A percentile compares a stretch with the other conserved stretches of the same genome.
These are phyloP conservation scores for Anastrepha obliqua DNA, from an alignment of 1,140 invertebrate genomes.

Conservation along the genomic window DNA sequence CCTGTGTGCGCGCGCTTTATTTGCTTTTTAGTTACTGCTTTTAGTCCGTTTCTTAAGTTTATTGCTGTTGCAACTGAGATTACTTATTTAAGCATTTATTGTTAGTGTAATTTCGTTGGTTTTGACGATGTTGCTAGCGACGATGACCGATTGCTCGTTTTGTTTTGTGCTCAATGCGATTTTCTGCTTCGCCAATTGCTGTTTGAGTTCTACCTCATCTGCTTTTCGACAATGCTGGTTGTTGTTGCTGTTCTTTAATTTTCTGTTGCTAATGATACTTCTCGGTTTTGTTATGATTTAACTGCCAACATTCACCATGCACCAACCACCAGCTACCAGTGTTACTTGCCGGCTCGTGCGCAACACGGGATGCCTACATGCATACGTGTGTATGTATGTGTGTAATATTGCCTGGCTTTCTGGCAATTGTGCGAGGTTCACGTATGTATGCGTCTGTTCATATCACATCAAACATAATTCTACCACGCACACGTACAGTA, in stretches of 20 bases:
- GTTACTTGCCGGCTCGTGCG: slow-evolving; percentile 1
- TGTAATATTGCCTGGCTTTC: too few relatives aligned
- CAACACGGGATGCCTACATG: not conserved
- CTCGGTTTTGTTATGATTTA: slow-evolving; percentile 26
- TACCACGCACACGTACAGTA: too few relatives aligned
- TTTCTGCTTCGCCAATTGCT: slow-evolving; percentile 21
- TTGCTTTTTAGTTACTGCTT: too few relatives aligned
- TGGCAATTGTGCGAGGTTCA: not conserved
- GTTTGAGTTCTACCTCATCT: slow-evolving; percentile 35
- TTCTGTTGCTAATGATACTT: slow-evolving; percentile 25
- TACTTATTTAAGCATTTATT: not conserved
- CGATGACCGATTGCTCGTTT: not conserved
- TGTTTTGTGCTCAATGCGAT: slow-evolving; percentile 9
- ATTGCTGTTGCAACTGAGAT: not conserved
- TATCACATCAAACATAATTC: not conserved
- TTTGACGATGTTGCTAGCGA: not conserved
- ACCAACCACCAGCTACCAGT: not conserved
- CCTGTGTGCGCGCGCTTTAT: too few relatives aligned
- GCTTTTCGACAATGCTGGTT: slow-evolving; percentile 3
- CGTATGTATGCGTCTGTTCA: not conserved
- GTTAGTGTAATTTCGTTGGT: not conserved
- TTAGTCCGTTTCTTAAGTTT: not conserved
- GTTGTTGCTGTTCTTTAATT: not conserved
- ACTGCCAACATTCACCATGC: not conserved
- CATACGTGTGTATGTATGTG: not conserved